A percentile compares a stretch with the other conserved stretches of the same genome.
Evolutionary conservation across 1,140 invertebrate genomes (phyloP).

Genomic region (Pseudomyrmex pallidus): DNA sequence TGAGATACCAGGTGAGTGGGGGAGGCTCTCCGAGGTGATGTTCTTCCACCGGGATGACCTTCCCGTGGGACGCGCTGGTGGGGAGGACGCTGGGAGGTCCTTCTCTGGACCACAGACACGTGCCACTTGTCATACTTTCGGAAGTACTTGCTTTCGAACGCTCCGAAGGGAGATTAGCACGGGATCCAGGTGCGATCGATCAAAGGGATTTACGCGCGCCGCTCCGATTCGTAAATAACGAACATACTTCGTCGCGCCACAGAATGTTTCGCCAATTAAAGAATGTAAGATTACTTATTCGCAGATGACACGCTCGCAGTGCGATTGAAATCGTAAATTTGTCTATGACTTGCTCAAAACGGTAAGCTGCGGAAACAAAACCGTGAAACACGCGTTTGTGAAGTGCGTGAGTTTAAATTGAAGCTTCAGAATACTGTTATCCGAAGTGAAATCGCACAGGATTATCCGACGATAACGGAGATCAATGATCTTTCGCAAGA

Average conservation of each 20-base stretch:
- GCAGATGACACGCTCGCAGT: too few relatives aligned
- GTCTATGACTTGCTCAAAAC: too few relatives aligned
- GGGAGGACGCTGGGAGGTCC: slow-evolving; percentile 73
- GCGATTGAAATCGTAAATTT: too few relatives aligned
- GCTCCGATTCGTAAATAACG: slow-evolving; percentile 1
- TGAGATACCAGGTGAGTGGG: slow-evolving; percentile 57
- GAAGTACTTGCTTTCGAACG: slow-evolving; percentile 73
- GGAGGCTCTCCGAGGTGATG: slow-evolving; percentile 52
- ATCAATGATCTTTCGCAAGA: slow-evolving; percentile 60
- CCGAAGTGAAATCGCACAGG: not conserved
- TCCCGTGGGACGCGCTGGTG: slow-evolving; percentile 45
- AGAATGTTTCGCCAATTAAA: not conserved
- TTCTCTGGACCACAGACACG: slow-evolving; percentile 76
- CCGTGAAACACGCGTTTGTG: not conserved
- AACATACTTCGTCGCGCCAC: not conserved
- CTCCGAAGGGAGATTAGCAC: slow-evolving; percentile 70
- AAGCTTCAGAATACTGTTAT: not conserved
- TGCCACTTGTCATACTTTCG: slow-evolving; percentile 78
- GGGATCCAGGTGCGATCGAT: slow-evolving; percentile 59
- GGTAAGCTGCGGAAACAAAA: not conserved
- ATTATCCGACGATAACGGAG: slow-evolving; percentile 2
- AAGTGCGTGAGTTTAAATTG: slow-evolving; percentile 24
- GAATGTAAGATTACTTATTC: not conserved
- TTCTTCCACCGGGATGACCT: slow-evolving; percentile 71
- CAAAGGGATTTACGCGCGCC: slow-evolving; percentile 23